Evolutionary conservation across 2,888 invertebrate species (phyloP), one percentile per base, ranked within the genome.

Genomic region (Calameuta pallipes): DNA sequence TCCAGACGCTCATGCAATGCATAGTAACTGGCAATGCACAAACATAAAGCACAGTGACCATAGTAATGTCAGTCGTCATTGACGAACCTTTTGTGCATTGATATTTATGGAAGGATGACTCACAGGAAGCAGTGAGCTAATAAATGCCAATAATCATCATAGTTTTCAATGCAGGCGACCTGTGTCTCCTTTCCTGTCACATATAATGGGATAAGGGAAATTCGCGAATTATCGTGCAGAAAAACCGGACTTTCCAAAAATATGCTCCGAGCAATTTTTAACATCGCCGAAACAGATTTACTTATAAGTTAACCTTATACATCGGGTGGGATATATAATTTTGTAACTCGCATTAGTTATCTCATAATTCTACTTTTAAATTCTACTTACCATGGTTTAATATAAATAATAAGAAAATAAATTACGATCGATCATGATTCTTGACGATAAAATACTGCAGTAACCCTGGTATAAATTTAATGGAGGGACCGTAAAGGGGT

Each of bases 81-180:
- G 41, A 56, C 41, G 41, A 23, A 56, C 41, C 78, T 68, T 69
- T 56, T 56, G 41, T 56, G 41, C 41, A 2, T 9, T 9, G 15
- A 56, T 85, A 85, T 85, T 85, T 84, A 82, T 83, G 84, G 83
- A 85, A 74, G 81, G 79, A 81, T 84, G 83, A 84, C 81, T 84
- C 81, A 82, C 83, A 84, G 82, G 80, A 80, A 77, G 77, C 78
- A 81, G 79, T 68, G 75, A 79, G 70, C 30, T 34, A 11, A 71
- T 71, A 71, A 71, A 71, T 71, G 34, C 9, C 75, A 70, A 75
- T 78, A 69, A 78, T 75, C 78, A 75, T 69, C 41, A 56, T 23
- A 4, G 9, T 56, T 56, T 56, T 56, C 41, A 23, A 2, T 56
- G 23, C 23, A 56, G 15, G 1, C 15, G 41, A 23, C 23, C 23